Base-by-base conservation (phyloP, 2,888 invertebrate genomes). In the Geophilus truncorum region DNA sequence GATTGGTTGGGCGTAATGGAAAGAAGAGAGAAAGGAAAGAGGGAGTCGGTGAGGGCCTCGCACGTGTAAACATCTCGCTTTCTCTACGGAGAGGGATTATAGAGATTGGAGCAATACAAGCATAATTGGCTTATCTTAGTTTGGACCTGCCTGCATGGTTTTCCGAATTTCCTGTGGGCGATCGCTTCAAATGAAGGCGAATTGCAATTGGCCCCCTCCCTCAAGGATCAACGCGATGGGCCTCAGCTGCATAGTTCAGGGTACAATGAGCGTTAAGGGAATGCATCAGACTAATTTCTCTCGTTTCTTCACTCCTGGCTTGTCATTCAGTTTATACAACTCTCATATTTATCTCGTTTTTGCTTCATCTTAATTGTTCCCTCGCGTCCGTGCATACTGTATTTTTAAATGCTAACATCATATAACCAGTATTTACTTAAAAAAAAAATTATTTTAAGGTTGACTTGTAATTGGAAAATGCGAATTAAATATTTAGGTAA, bases 111-210 rank as follows among this genome's bases (percentile, higher is more conserved):
- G 78, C 78, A 45, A 78, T 78, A 78, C 78, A 78, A 36, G 78
- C 78, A 78, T 78, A 78, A 78, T 78, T 78, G 78, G 78, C 78
- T 78, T 78, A 78, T 78, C 78, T 40, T 34, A 70, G 70, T 70
- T 45, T 78, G 78, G 78, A 78, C 78, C 78, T 36, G 78, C 78
- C 78, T 36, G 78, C 78, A 78, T 78, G 78, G 78, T 78, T 78
- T 78, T 78, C 78, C 45, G 78, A 78, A 78, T 78, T 78, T 78
- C 78, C 78, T 78, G 78, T 78, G 78, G 78, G 78, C 78, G 78
- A 78, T 78, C 45, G 40, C 40, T 45, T 28, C 78, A 78, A 78
- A 78, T 78, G 40, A 78, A 78, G 45, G 36, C 34, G 45, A 34
- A 78, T 78, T 78, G 40, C 28, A 28, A 45, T 45, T 78, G 45